phyloP scores from a whole-genome alignment of 2,797 vertebrate species.

The Alauda arvensis region DNA sequence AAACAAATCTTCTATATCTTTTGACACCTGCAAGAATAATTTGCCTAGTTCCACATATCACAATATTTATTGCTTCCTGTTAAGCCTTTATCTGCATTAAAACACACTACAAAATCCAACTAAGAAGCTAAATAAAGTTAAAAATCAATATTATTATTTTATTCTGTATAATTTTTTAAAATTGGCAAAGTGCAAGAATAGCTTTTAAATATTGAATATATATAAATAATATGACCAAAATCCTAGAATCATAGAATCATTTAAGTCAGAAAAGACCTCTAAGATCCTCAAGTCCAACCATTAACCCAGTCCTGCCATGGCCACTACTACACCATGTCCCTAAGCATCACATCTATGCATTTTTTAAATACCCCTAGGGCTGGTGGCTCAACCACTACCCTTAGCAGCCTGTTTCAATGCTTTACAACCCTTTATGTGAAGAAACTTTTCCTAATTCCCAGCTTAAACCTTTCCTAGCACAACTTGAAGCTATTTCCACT shows the following conservation, averaged over 20 bases:
- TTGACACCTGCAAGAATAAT: conserved; percentile 16
- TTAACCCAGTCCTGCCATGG: neutral
- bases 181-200: neutral
- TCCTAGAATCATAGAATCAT: neutral
- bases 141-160: neutral
- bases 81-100: conserved; percentile 21
- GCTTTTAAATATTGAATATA: neutral
- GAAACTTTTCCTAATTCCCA: neutral
- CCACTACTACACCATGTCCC: neutral
- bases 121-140: neutral
- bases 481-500: neutral
- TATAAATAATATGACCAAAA: neutral
- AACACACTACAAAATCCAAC: neutral
- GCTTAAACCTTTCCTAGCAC: neutral
- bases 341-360: neutral
- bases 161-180: neutral
- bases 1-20: neutral
- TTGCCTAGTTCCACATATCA: neutral
- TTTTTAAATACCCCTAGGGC: neutral
- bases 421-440: neutral
- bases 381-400: neutral
- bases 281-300: neutral
- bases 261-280: neutral
- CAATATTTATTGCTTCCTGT: neutral
- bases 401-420: neutral